A percentile compares a stretch with the other conserved stretches of the same genome.
phyloP scores from a whole-genome alignment of 2,797 vertebrate genomes.

The Lithobates pipiens region DNA sequence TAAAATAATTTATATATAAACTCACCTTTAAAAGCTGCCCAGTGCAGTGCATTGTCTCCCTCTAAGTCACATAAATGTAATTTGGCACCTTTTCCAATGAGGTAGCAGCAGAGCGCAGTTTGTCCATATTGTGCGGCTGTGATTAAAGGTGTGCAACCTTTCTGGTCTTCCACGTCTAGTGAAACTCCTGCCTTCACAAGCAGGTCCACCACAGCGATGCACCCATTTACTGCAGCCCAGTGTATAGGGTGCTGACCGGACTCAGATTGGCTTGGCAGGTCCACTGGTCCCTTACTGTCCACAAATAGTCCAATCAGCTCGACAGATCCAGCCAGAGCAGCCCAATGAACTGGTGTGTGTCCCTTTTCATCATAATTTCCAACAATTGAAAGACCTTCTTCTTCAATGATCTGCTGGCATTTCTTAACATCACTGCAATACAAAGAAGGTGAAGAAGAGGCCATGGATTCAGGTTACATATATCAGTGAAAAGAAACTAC shows the following conservation, averaged over 20 bases:
- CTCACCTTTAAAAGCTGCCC: constrained; percentile 63
- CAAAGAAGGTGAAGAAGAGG: neutral
- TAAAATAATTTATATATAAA: neutral
- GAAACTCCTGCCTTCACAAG: constrained; percentile 61
- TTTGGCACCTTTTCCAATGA: constrained; percentile 59
- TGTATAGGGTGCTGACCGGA: constrained; percentile 56
- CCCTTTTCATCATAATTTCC: constrained; percentile 55
- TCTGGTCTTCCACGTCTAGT: constrained; percentile 59
- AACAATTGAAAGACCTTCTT: constrained; percentile 30
- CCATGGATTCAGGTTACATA: neutral
- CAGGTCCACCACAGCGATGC: constrained; percentile 40
- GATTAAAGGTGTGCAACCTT: constrained; percentile 62
- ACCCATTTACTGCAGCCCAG: constrained; percentile 61
- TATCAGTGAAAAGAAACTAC: neutral
- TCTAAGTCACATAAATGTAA: constrained; percentile 50
- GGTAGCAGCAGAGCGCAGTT: constrained; percentile 49
- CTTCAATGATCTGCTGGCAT: constrained; percentile 52
- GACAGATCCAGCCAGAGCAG: constrained; percentile 43
- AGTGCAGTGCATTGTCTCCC: constrained; percentile 64
- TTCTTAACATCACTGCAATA: constrained; percentile 43
- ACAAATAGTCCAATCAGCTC: constrained; percentile 38
- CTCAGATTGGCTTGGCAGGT: constrained; percentile 57
- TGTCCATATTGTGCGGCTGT: constrained; percentile 63
- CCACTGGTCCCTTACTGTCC: constrained; percentile 52
- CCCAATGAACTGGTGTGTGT: constrained; percentile 46